Percentiles rank a stretch among this genome's conserved stretches.
phyloP scores from a whole-genome alignment of 1,140 invertebrate species.

The Neodiprion lecontei region DNA sequence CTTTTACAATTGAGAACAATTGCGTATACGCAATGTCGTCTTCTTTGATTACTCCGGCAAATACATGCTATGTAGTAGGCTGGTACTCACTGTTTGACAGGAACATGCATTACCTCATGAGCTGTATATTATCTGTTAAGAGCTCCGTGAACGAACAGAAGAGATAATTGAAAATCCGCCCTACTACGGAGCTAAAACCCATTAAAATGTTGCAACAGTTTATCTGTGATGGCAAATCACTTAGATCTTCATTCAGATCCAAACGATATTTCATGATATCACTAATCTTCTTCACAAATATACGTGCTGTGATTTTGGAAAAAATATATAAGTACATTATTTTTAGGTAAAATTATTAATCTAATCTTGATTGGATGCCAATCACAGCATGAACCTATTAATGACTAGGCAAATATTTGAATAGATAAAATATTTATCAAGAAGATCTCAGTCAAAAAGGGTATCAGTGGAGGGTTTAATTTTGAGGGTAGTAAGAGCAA shows the following conservation, averaged over 20 bases:
- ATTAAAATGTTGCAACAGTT: background rate
- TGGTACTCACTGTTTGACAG: background rate
- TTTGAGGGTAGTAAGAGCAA: constrained; percentile 45
- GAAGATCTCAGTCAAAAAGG: constrained; percentile 15
- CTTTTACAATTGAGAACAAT: no score
- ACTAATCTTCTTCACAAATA: no score
- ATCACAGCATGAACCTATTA: background rate
- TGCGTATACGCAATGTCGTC: no score
- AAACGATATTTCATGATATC: no score
- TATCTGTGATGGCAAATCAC: background rate
- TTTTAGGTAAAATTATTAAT: no score
- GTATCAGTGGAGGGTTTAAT: constrained; percentile 34
- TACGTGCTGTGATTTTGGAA: no score
- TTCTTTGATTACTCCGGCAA: no score
- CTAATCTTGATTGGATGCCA: no score
- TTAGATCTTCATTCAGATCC: background rate
- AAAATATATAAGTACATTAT: no score
- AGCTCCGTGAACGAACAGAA: background rate
- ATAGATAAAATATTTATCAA: background rate
- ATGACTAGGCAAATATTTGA: background rate
- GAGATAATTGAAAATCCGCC: no score
- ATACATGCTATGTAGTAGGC: no score
- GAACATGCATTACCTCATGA: background rate
- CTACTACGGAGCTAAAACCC: no score
- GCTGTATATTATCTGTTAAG: background rate